Conservation (phyloP, 2,888 invertebrate genomes). For the Tachina grossa region DNA sequence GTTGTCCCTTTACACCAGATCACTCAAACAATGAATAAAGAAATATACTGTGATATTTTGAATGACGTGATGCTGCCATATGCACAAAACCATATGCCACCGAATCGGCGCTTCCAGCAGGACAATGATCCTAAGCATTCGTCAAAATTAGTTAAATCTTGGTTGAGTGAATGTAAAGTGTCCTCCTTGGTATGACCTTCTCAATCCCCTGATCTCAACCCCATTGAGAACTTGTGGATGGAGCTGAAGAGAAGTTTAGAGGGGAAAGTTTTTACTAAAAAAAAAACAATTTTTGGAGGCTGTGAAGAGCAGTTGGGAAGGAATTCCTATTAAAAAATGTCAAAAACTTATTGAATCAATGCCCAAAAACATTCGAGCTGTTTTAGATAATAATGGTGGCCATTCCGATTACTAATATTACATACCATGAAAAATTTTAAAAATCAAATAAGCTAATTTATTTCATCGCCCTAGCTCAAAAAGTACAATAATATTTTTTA, state of each 20-base stretch:
- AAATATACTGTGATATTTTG: slow-evolving; percentile 25
- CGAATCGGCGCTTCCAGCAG: slow-evolving; percentile 10
- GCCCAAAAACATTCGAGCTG: neutral
- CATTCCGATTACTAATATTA: slow-evolving; percentile 7
- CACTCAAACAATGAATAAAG: slow-evolving; percentile 40
- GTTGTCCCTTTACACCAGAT: slow-evolving; percentile 55
- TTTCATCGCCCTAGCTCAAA: neutral
- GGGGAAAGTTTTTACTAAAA: neutral
- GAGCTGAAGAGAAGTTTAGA: slow-evolving; percentile 22
- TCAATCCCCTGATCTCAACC: neutral
- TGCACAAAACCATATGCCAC: slow-evolving; percentile 24
- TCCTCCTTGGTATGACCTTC: neutral
- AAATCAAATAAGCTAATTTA: neutral
- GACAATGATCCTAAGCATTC: slow-evolving; percentile 14
- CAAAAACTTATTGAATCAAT: neutral
- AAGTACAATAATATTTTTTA: neutral
- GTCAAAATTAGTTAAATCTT: slow-evolving; percentile 17
- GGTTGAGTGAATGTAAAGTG: neutral
- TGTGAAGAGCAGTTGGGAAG: slow-evolving; percentile 17
- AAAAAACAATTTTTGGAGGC: slow-evolving; percentile 10
- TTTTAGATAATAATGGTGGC: neutral
- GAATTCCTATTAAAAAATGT: neutral
- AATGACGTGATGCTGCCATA: slow-evolving; percentile 18
- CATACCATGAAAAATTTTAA: neutral
- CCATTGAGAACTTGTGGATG: slow-evolving; percentile 22